A percentile compares a stretch with the other conserved stretches of the same genome.
Evolutionary conservation across 53 echinoderm and acorn worm species (phyloP).

Genomic region (Holothuria scabra): DNA sequence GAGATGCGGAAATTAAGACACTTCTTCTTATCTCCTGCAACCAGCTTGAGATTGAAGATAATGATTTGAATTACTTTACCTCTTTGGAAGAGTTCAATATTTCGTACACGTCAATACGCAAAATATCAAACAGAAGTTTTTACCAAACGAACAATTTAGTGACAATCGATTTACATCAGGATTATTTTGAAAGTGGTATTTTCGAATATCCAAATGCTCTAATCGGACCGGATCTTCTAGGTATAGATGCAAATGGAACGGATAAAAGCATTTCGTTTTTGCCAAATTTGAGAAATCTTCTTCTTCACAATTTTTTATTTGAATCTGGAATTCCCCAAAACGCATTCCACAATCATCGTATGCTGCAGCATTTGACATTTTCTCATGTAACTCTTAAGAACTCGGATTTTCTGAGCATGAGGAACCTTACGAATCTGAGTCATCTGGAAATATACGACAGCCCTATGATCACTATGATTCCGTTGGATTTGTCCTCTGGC

Average conservation of each 20-base stretch:
- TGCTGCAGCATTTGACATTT: neutral
- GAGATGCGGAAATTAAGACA: neutral
- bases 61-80: neutral
- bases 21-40: neutral
- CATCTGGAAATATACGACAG: constrained; percentile 38
- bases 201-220: constrained; percentile 24
- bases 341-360: neutral
- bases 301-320: neutral
- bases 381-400: neutral
- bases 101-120: neutral
- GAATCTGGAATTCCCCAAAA: constrained; percentile 15
- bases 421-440: neutral
- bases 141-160: constrained; percentile 18
- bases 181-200: constrained; percentile 1
- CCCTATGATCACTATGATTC: neutral
- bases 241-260: neutral
- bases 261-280: neutral
- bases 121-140: neutral
- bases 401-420: constrained; percentile 15
- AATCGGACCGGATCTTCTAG: neutral
- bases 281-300: constrained; percentile 23
- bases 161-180: constrained; percentile 12
- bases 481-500: neutral
- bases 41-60: constrained; percentile 1
- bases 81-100: constrained; percentile 21